Evolutionary conservation across 2,797 vertebrate genomes (phyloP).

Genomic region (Chiroxiphia lanceolata): DNA sequence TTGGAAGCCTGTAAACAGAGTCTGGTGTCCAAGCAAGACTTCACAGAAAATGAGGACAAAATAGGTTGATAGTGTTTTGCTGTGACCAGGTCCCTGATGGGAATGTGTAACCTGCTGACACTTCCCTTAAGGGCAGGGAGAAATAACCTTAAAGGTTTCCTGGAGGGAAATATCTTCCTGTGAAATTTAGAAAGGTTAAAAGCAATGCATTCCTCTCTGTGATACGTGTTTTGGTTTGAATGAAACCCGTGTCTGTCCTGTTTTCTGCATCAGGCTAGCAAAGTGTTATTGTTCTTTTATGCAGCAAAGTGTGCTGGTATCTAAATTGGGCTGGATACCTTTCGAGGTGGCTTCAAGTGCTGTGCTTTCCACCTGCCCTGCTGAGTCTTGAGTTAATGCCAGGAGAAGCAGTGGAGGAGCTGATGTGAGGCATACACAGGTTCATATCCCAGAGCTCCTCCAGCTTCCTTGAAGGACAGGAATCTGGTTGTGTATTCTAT

Average conservation of each 20-base stretch:
- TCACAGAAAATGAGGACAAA: constrained; percentile 50
- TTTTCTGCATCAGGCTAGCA: background rate
- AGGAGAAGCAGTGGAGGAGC: background rate
- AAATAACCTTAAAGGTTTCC: constrained; percentile 22
- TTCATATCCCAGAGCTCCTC: background rate
- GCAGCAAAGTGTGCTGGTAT: background rate
- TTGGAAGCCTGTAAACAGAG: constrained; percentile 56
- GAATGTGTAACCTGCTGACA: constrained; percentile 8
- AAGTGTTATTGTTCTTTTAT: background rate
- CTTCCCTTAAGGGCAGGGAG: constrained; percentile 4
- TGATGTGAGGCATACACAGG: background rate
- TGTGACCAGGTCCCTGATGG: background rate
- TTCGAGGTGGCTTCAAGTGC: background rate
- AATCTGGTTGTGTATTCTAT: background rate
- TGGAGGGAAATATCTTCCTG: constrained; percentile 5
- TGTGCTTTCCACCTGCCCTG: background rate
- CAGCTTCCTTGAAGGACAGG: background rate
- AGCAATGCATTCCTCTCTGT: background rate
- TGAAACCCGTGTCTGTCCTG: background rate
- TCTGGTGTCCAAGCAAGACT: constrained; percentile 21
- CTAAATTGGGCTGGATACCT: background rate
- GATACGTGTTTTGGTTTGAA: background rate
- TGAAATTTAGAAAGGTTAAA: constrained; percentile 20
- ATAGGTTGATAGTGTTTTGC: background rate
- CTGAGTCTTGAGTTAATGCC: background rate